Conservation (phyloP, 2,113 vertebrate species). For the Fulmarus glacialis region DNA sequence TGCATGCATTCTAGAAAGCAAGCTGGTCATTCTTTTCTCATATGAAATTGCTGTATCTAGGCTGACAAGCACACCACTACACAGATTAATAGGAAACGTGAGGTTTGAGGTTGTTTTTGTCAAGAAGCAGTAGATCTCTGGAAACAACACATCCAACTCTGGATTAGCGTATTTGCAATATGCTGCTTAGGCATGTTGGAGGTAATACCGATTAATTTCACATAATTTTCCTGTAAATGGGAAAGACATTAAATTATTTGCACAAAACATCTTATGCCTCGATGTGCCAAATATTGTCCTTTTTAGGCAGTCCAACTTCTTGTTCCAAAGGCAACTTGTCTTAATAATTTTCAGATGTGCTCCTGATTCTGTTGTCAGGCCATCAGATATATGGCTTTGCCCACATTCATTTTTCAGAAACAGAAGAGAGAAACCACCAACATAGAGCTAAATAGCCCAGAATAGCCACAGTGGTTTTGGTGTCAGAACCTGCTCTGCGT, state of each 20-base stretch:
- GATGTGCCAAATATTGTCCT: background rate
- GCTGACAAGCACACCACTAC: background rate
- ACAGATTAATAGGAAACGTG: background rate
- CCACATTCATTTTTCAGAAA: background rate
- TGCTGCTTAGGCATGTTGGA: background rate
- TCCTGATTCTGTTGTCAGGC: background rate
- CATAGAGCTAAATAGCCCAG: background rate
- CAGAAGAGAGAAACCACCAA: background rate
- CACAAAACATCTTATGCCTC: background rate
- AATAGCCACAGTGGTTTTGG: background rate
- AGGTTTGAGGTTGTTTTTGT: background rate
- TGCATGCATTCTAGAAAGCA: background rate
- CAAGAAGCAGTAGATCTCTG: background rate
- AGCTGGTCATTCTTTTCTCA: background rate
- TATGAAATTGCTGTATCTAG: background rate
- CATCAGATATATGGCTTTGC: background rate
- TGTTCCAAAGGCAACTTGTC: background rate
- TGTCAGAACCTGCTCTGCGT: background rate
- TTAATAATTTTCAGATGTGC: background rate
- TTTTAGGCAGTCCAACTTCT: background rate
- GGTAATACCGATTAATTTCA: background rate
- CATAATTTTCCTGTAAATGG: background rate
- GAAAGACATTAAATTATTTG: background rate
- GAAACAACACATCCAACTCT: background rate
- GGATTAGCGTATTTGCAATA: background rate